Conservation (phyloP, 2,113 vertebrate species). For the Nicator chloris region DNA sequence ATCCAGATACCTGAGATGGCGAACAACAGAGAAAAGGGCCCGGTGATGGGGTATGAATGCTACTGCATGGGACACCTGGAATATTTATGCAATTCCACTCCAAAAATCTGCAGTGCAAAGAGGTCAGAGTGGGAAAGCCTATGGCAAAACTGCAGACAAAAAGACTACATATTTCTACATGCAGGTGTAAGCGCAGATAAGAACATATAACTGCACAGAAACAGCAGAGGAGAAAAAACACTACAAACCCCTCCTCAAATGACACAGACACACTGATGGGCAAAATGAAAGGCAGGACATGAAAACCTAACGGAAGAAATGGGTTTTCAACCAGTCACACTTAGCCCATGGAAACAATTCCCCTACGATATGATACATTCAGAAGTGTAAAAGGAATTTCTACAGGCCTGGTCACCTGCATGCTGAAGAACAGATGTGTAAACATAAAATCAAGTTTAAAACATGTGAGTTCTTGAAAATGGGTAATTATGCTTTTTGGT, state of each 20-base stretch:
- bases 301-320: neutral
- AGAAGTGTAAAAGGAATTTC: neutral
- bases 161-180: neutral
- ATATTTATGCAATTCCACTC: neutral
- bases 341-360: neutral
- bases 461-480: neutral
- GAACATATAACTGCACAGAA: neutral
- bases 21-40: neutral
- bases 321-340: neutral
- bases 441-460: neutral
- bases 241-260: neutral
- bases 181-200: neutral
- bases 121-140: neutral
- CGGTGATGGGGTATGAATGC: neutral
- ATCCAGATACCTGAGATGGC: neutral
- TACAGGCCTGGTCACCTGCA: neutral
- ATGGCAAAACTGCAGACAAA: neutral
- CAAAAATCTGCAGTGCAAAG: neutral
- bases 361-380: neutral
- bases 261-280: neutral
- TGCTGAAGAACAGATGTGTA: neutral
- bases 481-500: neutral
- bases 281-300: neutral
- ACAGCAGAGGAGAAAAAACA: neutral
- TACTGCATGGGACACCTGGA: neutral